Evolutionary conservation across 1,140 invertebrate species (phyloP).

Genomic region (Mamestra configurata): DNA sequence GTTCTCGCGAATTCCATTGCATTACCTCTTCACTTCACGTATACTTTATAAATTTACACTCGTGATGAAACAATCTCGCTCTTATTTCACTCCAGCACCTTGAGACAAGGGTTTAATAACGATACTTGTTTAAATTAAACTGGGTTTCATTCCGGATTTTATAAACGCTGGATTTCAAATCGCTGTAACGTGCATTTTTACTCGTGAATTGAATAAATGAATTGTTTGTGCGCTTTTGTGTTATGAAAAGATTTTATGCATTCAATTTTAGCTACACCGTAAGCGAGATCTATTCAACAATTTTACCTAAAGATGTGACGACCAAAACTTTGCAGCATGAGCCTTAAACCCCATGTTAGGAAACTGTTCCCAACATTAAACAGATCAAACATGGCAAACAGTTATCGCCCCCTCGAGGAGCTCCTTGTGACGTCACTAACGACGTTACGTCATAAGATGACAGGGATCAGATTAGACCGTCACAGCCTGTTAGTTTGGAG

Average conservation of each 20-base stretch:
- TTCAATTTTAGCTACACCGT: not conserved
- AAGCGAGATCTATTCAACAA: not conserved
- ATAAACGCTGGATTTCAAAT: constrained; percentile 17
- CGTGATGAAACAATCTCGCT: constrained; percentile 40
- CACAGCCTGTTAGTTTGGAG: constrained; percentile 62
- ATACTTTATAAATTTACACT: constrained; percentile 45
- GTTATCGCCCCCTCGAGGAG: constrained; percentile 40
- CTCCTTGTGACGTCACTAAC: constrained; percentile 56
- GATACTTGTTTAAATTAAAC: constrained; percentile 42
- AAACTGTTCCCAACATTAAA: constrained; percentile 47
- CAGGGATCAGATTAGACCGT: constrained; percentile 65
- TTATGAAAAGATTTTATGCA: not conserved
- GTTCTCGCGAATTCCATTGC: constrained; percentile 38
- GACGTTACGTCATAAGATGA: constrained; percentile 67
- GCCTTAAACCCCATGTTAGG: constrained; percentile 30
- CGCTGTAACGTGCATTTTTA: constrained; percentile 15
- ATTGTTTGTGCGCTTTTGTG: not conserved
- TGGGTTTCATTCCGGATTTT: constrained; percentile 19
- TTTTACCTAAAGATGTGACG: not conserved
- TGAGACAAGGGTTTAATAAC: constrained; percentile 39
- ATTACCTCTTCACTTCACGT: constrained; percentile 40
- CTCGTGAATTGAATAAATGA: not conserved
- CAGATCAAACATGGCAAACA: constrained; percentile 50
- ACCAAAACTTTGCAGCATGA: constrained; percentile 28
- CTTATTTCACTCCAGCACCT: constrained; percentile 42